A percentile compares a stretch with the other conserved stretches of the same genome.
These are phyloP conservation scores for Sebastes aleutianus DNA, from an alignment of 2,797 vertebrate species.

Conservation along the genomic window DNA sequence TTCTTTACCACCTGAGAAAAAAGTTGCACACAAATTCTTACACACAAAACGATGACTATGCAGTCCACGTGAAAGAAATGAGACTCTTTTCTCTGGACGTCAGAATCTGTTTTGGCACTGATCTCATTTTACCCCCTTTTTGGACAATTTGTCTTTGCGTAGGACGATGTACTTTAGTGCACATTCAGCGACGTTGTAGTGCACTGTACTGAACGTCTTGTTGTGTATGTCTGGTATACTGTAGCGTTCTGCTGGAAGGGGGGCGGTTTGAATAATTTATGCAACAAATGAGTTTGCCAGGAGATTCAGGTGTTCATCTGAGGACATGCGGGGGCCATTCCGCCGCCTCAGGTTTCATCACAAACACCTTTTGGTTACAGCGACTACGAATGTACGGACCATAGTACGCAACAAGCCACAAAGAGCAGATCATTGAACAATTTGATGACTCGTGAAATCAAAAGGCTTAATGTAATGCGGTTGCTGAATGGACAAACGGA, in stretches of 20 bases:
- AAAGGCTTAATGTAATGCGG: background rate
- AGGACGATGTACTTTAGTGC: background rate
- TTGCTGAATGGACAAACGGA: background rate
- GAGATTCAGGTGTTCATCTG: slow-evolving; percentile 68
- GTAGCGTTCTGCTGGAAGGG: slow-evolving; percentile 24
- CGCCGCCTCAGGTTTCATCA: slow-evolving; percentile 57
- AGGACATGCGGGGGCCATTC: slow-evolving; percentile 28
- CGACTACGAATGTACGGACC: background rate
- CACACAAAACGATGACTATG: background rate
- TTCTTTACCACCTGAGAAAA: background rate
- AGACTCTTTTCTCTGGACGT: background rate
- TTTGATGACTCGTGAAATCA: background rate
- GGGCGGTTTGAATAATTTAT: slow-evolving; percentile 71
- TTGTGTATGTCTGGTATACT: slow-evolving; percentile 34
- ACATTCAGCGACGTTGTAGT: background rate
- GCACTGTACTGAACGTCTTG: slow-evolving; percentile 8
- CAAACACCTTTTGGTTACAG: slow-evolving; percentile 32
- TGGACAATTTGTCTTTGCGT: background rate
- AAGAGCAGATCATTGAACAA: background rate
- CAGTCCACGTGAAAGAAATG: background rate
- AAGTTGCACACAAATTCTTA: no score
- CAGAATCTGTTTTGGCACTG: background rate
- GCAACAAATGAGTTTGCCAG: slow-evolving; percentile 65
- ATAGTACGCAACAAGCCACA: background rate
- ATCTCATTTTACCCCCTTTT: background rate